Evolutionary conservation across 1,140 invertebrate genomes (phyloP).

Genomic region (Littorina saxatilis): DNA sequence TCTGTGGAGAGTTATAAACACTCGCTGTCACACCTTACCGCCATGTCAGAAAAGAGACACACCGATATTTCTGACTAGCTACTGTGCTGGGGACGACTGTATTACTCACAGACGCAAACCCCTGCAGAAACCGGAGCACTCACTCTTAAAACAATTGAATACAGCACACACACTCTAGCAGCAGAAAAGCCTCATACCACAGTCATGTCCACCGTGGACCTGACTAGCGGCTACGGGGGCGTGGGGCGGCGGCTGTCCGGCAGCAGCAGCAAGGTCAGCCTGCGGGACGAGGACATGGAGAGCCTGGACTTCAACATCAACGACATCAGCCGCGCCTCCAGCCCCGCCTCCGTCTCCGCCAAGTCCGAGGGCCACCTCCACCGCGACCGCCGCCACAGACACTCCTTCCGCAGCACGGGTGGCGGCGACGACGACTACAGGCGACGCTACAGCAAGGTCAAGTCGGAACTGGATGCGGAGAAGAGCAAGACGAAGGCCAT

Average conservation of each 20-base stretch:
- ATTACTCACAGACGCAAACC: background rate
- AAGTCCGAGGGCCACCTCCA: slow-evolving; percentile 41
- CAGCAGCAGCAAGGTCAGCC: slow-evolving; percentile 41
- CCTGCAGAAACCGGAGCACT: too few species aligned
- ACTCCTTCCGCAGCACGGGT: slow-evolving; percentile 32
- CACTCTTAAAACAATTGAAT: too few species aligned
- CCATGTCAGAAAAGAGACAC: too few species aligned
- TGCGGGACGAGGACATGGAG: slow-evolving; percentile 46
- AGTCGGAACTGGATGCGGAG: slow-evolving; percentile 40
- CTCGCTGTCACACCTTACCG: too few species aligned
- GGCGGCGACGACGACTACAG: slow-evolving; percentile 38
- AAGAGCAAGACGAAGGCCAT: slow-evolving; percentile 33
- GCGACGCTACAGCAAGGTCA: slow-evolving; percentile 33
- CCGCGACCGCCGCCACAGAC: slow-evolving; percentile 39
- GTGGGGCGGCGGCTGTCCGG: slow-evolving; percentile 40
- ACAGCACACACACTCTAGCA: too few species aligned
- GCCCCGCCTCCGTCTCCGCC: slow-evolving; percentile 44
- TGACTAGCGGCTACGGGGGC: slow-evolving; percentile 26
- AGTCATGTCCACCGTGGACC: slow-evolving; percentile 32
- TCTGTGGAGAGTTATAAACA: too few species aligned
- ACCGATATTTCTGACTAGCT: too few species aligned
- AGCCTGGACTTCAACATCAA: slow-evolving; percentile 49
- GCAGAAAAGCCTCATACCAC: too few species aligned
- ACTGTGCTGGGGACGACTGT: background rate
- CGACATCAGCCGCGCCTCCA: slow-evolving; percentile 46